A percentile compares a stretch with the other conserved stretches of the same genome.
Evolutionary conservation across 2,888 invertebrate species (phyloP).

Genomic region (Drosophila fulvimacula): DNA sequence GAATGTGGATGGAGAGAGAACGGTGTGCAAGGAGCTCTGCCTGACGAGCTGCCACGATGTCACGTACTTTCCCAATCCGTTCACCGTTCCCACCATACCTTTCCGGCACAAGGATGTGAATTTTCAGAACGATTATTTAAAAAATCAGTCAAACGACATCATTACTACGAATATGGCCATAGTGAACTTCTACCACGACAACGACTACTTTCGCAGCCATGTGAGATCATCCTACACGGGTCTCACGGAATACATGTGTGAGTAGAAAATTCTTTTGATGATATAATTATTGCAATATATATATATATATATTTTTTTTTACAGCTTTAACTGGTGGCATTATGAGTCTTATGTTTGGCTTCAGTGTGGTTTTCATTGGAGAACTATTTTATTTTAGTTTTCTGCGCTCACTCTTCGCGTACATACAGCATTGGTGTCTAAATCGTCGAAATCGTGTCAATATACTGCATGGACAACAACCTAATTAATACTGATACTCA

Average conservation of each 20-base stretch:
- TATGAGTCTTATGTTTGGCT: conserved; percentile 92
- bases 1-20: conserved; percentile 37
- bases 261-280: conserved; percentile 81
- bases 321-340: conserved; percentile 92
- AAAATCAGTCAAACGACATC: conserved; percentile 58
- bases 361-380: conserved; percentile 91
- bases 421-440: conserved; percentile 27
- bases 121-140: conserved; percentile 52
- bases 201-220: conserved; percentile 88
- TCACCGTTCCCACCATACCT: conserved; percentile 86
- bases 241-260: conserved; percentile 92
- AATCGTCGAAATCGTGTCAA: conserved; percentile 20
- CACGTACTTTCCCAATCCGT: conserved; percentile 87
- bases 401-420: conserved; percentile 83
- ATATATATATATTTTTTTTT: neutral
- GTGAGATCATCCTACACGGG: conserved; percentile 91
- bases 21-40: conserved; percentile 85
- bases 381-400: conserved; percentile 90
- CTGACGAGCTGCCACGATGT: conserved; percentile 91
- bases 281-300: neutral
- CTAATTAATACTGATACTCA: too few species aligned
- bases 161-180: conserved; percentile 88
- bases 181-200: conserved; percentile 90
- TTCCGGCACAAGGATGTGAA: conserved; percentile 80
- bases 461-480: neutral